Conservation (phyloP, 35 echinoderm and acorn worm species). For the Diadema setosum region DNA sequence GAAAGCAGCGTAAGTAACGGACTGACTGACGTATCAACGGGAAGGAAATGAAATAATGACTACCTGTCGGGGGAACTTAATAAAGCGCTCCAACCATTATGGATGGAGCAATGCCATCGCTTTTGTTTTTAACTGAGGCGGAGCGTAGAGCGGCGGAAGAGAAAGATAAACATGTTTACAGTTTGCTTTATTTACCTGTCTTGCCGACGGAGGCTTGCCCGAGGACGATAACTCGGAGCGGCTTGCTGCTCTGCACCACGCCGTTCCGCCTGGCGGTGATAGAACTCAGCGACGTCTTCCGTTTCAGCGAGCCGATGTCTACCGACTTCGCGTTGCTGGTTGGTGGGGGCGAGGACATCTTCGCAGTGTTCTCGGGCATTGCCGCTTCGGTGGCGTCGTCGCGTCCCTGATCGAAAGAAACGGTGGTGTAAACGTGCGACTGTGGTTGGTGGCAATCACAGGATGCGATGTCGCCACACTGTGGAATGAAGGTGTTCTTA, state of each 20-base stretch:
- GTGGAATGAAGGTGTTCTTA: not conserved
- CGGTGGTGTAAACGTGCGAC: not conserved
- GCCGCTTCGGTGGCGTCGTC: not conserved
- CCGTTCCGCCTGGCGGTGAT: conserved; percentile 34
- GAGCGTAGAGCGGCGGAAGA: too few species aligned
- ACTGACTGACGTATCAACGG: too few species aligned
- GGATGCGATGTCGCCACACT: not conserved
- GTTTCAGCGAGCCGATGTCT: conserved; percentile 21
- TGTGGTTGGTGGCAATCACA: not conserved
- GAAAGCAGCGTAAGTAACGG: too few species aligned
- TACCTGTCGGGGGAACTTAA: too few species aligned
- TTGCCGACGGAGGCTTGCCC: conserved; percentile 90
- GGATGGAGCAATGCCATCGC: too few species aligned
- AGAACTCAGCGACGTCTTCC: conserved; percentile 9
- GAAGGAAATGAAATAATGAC: too few species aligned
- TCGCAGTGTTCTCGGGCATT: conserved; percentile 25
- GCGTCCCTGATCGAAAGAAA: not conserved
- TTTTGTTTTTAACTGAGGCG: too few species aligned
- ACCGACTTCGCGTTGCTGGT: not conserved
- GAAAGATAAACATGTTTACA: too few species aligned
- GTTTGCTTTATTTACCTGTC: conserved; percentile 87
- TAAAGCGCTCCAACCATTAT: too few species aligned
- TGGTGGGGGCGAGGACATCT: conserved; percentile 34
- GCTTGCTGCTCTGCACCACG: conserved; percentile 33
- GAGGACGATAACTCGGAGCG: conserved; percentile 62